Evolutionary conservation across 2,797 vertebrate genomes (phyloP).

Genomic region (Malacoctenus gilli): DNA sequence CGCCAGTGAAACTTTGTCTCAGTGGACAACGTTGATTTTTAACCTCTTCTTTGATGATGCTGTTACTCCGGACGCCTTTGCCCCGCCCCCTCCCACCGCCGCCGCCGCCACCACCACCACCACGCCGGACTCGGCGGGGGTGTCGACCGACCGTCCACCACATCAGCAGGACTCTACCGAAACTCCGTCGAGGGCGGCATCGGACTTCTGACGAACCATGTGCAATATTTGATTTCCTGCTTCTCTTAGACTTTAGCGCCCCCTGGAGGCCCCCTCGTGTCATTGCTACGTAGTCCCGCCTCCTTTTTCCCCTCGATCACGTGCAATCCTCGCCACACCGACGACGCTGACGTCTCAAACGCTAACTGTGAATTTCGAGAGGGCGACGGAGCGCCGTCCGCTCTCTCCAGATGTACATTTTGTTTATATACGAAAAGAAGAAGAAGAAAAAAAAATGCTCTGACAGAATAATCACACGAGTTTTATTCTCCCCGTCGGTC

Average conservation of each 20-base stretch:
- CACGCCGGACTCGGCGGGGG: no score
- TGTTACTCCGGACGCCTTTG: no score
- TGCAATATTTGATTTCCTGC: conserved; percentile 69
- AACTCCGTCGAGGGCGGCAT: no score
- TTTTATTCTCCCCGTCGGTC: conserved; percentile 57
- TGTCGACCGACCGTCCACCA: no score
- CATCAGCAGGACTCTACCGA: no score
- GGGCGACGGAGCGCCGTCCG: conserved; percentile 28
- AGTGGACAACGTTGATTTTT: conserved; percentile 54
- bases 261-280: conserved; percentile 60
- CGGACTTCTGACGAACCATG: conserved; percentile 58
- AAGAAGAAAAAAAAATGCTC: conserved; percentile 51
- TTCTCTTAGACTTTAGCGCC: conserved; percentile 66
- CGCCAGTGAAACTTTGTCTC: conserved; percentile 48
- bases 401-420: conserved; percentile 77
- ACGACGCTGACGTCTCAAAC: conserved; percentile 74
- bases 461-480: conserved; percentile 55
- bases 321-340: conserved; percentile 69
- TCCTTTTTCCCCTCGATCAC: conserved; percentile 25
- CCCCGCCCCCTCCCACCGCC: no score
- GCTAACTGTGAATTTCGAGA: conserved; percentile 82
- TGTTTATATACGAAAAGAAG: conserved; percentile 69
- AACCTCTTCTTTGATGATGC: no score
- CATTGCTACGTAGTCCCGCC: conserved; percentile 51
- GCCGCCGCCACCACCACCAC: no score